Conservation (phyloP, 2,797 vertebrate species). For the Kryptolebias ocellatus region DNA sequence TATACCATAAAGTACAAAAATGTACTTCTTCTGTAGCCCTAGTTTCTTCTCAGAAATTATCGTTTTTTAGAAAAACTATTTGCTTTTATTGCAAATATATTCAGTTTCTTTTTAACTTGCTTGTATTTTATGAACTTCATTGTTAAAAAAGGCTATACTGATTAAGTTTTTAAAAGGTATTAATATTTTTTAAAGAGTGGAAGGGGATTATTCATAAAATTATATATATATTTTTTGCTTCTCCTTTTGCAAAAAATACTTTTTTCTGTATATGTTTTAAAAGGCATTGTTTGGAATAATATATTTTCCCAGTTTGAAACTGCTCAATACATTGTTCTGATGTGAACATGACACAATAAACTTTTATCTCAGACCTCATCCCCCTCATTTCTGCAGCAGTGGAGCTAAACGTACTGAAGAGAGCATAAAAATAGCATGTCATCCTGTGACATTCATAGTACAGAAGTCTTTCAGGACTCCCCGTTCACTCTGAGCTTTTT, state of each 20-base stretch:
- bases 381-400: slow-evolving; percentile 4
- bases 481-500: slow-evolving; percentile 49
- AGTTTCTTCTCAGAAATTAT: no score
- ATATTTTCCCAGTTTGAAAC: neutral
- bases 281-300: neutral
- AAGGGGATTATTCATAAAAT: no score
- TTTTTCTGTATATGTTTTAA: no score
- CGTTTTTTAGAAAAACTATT: no score
- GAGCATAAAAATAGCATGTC: slow-evolving; percentile 30
- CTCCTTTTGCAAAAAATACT: no score
- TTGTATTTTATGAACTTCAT: no score
- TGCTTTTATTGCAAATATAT: no score
- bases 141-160: neutral
- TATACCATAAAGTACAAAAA: no score
- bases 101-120: no score
- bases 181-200: no score
- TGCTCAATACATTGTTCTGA: slow-evolving; percentile 11
- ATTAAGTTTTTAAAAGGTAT: neutral
- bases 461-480: slow-evolving; percentile 33
- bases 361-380: slow-evolving; percentile 3
- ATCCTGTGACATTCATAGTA: slow-evolving; percentile 30
- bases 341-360: slow-evolving; percentile 4
- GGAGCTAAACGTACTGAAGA: slow-evolving; percentile 32
- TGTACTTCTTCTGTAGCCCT: no score
- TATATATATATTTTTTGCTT: no score